A percentile compares a stretch with the other conserved stretches of the same genome.
phyloP scores from a whole-genome alignment of 2,113 vertebrate species.

The Zosterops pallidus region DNA sequence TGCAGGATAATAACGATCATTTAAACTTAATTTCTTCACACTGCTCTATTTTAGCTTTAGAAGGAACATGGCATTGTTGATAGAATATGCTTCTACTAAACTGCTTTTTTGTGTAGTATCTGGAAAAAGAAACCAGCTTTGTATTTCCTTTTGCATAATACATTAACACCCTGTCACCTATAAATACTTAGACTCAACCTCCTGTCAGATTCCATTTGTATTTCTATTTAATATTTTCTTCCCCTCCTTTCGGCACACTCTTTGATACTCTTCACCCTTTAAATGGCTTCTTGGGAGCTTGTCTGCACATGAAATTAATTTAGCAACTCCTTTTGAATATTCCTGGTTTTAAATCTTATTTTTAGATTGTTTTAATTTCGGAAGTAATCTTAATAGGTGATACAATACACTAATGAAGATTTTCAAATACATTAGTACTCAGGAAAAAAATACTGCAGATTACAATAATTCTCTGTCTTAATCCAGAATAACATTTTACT shows the following conservation, averaged over 20 bases:
- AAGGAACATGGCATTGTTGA: background rate
- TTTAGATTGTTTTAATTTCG: background rate
- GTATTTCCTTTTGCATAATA: background rate
- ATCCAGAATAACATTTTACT: background rate
- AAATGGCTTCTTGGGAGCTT: background rate
- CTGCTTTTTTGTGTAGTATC: background rate
- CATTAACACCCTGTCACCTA: background rate
- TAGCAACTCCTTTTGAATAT: background rate
- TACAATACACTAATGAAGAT: background rate
- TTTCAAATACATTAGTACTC: background rate
- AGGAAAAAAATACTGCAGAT: background rate
- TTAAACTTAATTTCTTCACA: background rate
- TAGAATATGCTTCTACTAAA: background rate
- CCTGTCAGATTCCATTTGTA: slow-evolving; percentile 22
- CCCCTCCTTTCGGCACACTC: background rate
- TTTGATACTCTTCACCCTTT: background rate
- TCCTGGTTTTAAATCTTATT: background rate
- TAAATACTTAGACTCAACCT: slow-evolving; percentile 15
- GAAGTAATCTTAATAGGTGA: background rate
- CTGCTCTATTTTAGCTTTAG: background rate
- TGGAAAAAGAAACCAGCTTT: background rate
- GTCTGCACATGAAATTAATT: background rate
- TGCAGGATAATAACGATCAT: background rate
- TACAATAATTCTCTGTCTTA: background rate
- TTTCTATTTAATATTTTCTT: background rate